Percentiles rank a stretch among this genome's conserved stretches.
These are phyloP conservation scores for Drosophila dives DNA, from an alignment of 2,888 invertebrate species.

Conservation along the genomic window DNA sequence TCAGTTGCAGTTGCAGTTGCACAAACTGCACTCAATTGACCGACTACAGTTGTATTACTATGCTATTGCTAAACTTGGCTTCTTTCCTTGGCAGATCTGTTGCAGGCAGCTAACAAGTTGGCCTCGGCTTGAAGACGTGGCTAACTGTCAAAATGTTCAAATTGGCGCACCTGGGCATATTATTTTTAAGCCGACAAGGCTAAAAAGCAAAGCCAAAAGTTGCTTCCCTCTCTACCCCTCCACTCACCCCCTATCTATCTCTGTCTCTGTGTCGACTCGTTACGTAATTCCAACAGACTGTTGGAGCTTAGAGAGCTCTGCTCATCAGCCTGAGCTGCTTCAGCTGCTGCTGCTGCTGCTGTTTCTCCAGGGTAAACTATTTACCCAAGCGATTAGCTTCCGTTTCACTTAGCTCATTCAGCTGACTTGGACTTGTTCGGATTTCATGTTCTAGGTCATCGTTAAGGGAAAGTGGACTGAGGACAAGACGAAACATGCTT, in stretches of 20 bases:
- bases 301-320: constrained; percentile 34
- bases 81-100: neutral
- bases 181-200: constrained; percentile 71
- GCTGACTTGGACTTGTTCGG: constrained; percentile 34
- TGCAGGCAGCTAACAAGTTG: neutral
- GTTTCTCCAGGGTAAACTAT: constrained; percentile 50
- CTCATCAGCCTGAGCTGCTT: constrained; percentile 4
- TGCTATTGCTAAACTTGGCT: neutral
- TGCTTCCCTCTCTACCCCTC: constrained; percentile 6
- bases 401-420: constrained; percentile 60
- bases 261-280: constrained; percentile 15
- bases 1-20: neutral
- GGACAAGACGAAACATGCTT: constrained; percentile 38
- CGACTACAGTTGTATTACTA: neutral
- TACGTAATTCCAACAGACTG: constrained; percentile 33
- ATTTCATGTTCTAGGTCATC: constrained; percentile 72
- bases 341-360: neutral
- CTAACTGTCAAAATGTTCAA: constrained; percentile 20
- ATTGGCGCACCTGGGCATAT: constrained; percentile 53
- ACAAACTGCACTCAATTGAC: neutral
- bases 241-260: constrained; percentile 3
- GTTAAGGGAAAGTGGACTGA: constrained; percentile 49
- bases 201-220: constrained; percentile 69
- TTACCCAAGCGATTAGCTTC: constrained; percentile 77
- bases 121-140: neutral